Percentiles rank a stretch among this genome's conserved stretches.
phyloP scores from a whole-genome alignment of 1,140 invertebrate genomes.

The Oedothorax gibbosus region DNA sequence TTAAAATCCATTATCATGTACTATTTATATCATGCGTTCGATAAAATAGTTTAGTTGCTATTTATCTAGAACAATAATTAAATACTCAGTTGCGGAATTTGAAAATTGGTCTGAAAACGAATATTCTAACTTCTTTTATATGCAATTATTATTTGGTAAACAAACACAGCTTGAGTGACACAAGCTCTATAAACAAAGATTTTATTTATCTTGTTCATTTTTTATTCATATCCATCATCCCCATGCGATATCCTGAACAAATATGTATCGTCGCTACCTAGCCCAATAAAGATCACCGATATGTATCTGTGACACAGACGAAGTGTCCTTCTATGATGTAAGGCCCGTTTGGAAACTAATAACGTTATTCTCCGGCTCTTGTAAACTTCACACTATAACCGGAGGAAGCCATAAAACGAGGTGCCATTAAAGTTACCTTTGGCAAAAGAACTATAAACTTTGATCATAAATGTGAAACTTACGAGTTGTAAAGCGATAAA shows the following conservation, averaged over 20 bases:
- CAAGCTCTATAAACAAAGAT: no score
- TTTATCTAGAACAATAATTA: no score
- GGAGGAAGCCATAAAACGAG: constrained; percentile 53
- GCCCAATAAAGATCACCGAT: background rate
- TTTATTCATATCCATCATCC: no score
- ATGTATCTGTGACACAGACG: constrained; percentile 42
- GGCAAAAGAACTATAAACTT: constrained; percentile 57
- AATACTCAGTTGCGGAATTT: no score
- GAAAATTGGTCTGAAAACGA: no score
- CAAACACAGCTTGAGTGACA: no score
- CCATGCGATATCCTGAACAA: background rate
- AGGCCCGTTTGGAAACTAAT: constrained; percentile 50
- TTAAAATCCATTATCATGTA: no score
- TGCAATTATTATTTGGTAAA: no score
- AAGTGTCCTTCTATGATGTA: constrained; percentile 49
- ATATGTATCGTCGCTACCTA: background rate
- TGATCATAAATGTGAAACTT: constrained; percentile 58
- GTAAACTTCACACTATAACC: constrained; percentile 58
- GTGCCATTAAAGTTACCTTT: constrained; percentile 58
- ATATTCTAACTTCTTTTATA: no score
- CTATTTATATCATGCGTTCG: no score
- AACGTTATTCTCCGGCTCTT: constrained; percentile 53
- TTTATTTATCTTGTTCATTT: no score
- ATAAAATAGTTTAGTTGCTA: no score
- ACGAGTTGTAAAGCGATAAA: constrained; percentile 59